Percentiles rank a stretch among this genome's conserved stretches.
phyloP scores from a whole-genome alignment of 2,888 invertebrate species.

The Apamea epomidion region DNA sequence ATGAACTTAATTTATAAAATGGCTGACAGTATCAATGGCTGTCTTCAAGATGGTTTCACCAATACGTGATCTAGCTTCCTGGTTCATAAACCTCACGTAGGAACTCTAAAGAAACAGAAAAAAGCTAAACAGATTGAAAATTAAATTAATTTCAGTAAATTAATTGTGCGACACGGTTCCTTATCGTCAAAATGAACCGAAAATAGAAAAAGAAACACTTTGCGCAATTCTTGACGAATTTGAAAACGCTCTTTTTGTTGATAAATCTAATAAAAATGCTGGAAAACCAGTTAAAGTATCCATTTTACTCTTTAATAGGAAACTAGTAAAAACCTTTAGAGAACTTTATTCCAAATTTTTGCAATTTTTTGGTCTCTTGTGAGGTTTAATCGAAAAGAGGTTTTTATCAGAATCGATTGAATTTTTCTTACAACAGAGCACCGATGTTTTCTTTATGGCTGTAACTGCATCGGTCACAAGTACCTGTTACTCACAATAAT shows the following conservation, averaged over 20 bases:
- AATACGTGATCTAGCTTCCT: not conserved
- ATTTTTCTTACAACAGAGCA: constrained; percentile 32
- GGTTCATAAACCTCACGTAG: not conserved
- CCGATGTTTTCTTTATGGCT: constrained; percentile 15
- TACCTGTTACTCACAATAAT: constrained; percentile 28
- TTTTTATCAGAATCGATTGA: constrained; percentile 54
- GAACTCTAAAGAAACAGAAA: not conserved
- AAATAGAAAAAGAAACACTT: not conserved
- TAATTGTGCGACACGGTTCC: not conserved
- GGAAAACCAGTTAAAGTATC: constrained; percentile 16
- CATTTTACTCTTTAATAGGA: constrained; percentile 37
- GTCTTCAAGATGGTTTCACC: not conserved
- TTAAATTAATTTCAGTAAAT: constrained; percentile 1
- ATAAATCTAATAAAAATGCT: constrained; percentile 15
- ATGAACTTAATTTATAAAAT: not conserved
- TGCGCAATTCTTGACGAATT: not conserved
- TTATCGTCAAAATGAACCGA: not conserved
- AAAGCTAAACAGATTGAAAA: not conserved
- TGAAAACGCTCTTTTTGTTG: constrained; percentile 7
- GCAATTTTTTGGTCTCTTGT: constrained; percentile 43
- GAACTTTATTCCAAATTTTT: constrained; percentile 19
- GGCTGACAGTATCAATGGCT: not conserved
- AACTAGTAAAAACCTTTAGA: constrained; percentile 24
- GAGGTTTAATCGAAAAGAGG: constrained; percentile 46
- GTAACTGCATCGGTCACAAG: constrained; percentile 10